Evolutionary conservation across 2,888 invertebrate species (phyloP).

Genomic region (Mythimna albipuncta): DNA sequence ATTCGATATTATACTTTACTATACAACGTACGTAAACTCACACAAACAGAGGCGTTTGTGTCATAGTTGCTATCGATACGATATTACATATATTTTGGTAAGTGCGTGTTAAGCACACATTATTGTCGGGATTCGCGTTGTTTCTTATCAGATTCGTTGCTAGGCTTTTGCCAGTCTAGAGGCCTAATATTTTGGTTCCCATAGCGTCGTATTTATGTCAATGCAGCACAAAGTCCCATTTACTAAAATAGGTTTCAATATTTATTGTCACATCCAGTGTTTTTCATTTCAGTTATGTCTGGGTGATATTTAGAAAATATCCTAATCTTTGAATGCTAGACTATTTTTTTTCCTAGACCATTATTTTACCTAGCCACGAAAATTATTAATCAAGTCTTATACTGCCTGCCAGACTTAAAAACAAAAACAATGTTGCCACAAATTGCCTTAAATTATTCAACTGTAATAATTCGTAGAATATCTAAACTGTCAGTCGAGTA

Average conservation of each 20-base stretch:
- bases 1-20: not conserved
- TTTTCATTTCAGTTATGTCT: not conserved
- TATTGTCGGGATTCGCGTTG: conserved; percentile 17
- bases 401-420: not conserved
- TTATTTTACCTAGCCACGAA: not conserved
- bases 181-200: not conserved
- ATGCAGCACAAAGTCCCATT: conserved; percentile 22
- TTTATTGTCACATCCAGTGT: conserved; percentile 12
- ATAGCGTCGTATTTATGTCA: not conserved
- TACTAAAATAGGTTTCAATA: conserved; percentile 22
- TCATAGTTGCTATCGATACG: not conserved
- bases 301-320: not conserved
- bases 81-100: conserved; percentile 3
- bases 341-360: too few relatives aligned
- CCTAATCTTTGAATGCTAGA: not conserved
- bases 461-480: too few relatives aligned
- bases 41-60: not conserved
- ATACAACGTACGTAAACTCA: not conserved
- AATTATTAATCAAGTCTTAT: not conserved
- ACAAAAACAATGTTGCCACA: not conserved
- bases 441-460: not conserved
- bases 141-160: conserved; percentile 44
- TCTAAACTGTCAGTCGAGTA: not conserved
- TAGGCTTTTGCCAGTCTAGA: conserved; percentile 8
- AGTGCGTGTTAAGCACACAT: conserved; percentile 40